A percentile compares a stretch with the other conserved stretches of the same genome.
Evolutionary conservation across 2,888 invertebrate species (phyloP).

Genomic region (Sphaeridia pumilis): DNA sequence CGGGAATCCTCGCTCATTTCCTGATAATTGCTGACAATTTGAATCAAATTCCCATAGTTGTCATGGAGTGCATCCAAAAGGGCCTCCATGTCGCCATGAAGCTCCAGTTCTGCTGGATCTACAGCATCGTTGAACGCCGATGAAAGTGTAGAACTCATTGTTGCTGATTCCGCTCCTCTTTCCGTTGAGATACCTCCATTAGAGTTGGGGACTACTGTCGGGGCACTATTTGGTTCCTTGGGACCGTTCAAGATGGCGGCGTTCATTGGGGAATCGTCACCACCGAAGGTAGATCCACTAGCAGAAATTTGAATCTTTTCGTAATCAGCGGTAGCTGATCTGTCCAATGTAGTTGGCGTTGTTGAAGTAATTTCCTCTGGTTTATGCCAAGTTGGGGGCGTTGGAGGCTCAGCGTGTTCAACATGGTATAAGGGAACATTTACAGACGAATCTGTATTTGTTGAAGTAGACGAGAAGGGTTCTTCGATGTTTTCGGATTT

Average conservation of each 20-base stretch:
- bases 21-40: slow-evolving; percentile 27
- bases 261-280: neutral
- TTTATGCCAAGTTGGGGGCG: slow-evolving; percentile 33
- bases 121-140: slow-evolving; percentile 13
- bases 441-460: slow-evolving; percentile 25
- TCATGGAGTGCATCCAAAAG: slow-evolving; percentile 26
- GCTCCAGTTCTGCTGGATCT: slow-evolving; percentile 16
- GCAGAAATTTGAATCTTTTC: neutral
- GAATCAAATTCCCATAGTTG: slow-evolving; percentile 27
- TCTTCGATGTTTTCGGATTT: slow-evolving; percentile 8
- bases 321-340: neutral
- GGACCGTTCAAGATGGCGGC: neutral
- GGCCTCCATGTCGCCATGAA: slow-evolving; percentile 27
- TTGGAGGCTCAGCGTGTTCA: slow-evolving; percentile 34
- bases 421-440: slow-evolving; percentile 35
- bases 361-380: slow-evolving; percentile 24
- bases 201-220: neutral
- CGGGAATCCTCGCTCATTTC: slow-evolving; percentile 23
- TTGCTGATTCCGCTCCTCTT: slow-evolving; percentile 8
- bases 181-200: slow-evolving; percentile 9
- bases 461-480: slow-evolving; percentile 8
- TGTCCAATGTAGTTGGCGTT: slow-evolving; percentile 1
- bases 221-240: neutral
- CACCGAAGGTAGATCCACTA: neutral
- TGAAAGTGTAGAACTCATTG: slow-evolving; percentile 12